phyloP scores from a whole-genome alignment of 2,888 invertebrate species.

The Apotomis betuletana region DNA sequence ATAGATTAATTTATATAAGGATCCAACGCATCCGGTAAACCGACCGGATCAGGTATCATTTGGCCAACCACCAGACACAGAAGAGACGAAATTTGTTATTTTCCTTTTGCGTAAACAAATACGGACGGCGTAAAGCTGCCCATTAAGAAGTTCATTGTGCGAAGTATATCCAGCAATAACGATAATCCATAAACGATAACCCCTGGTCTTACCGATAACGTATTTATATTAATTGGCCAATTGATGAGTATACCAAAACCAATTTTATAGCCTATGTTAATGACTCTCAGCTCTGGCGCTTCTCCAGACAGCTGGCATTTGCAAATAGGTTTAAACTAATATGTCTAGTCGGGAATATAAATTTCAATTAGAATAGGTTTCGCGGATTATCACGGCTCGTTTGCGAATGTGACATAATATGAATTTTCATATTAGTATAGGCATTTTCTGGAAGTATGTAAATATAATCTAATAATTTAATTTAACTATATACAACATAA shows the following conservation, averaged over 20 bases:
- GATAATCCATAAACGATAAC: background rate
- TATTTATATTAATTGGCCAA: background rate
- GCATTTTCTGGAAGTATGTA: background rate
- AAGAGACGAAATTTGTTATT: no score
- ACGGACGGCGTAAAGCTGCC: no score
- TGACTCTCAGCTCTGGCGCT: constrained; percentile 48
- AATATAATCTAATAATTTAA: background rate
- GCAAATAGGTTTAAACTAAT: constrained; percentile 33
- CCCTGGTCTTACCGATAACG: background rate
- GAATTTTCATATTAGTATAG: background rate
- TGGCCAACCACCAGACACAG: no score
- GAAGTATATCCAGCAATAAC: no score
- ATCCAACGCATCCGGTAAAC: no score
- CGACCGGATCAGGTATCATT: no score
- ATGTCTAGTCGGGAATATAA: constrained; percentile 24
- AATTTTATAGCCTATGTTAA: constrained; percentile 47
- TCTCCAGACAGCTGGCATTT: constrained; percentile 44
- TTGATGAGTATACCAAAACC: constrained; percentile 74
- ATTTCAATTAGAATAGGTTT: constrained; percentile 25
- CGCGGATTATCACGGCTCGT: constrained; percentile 21
- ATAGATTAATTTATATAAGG: no score
- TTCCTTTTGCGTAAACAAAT: no score
- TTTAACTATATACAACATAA: no score
- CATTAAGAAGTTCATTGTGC: no score
- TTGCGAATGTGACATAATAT: background rate